Evolutionary conservation across 2,113 vertebrate species (phyloP).

Genomic region (Excalfactoria chinensis): DNA sequence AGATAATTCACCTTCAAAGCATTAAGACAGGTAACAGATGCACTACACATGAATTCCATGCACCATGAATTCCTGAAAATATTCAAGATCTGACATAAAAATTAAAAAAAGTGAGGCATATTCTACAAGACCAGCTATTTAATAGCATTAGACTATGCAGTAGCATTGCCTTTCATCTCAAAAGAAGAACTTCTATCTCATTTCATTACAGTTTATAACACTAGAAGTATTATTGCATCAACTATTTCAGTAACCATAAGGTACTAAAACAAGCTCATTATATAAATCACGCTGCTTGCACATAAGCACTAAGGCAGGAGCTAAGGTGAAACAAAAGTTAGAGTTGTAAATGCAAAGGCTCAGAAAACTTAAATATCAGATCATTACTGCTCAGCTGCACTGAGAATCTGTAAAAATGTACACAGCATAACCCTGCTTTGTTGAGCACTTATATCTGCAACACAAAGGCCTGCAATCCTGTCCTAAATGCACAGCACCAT

Average conservation of each 20-base stretch:
- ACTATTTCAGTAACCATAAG: background rate
- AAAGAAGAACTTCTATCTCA: background rate
- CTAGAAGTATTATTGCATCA: background rate
- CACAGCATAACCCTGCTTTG: background rate
- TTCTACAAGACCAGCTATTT: background rate
- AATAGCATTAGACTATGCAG: background rate
- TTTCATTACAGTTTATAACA: background rate
- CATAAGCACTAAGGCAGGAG: background rate
- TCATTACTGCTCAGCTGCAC: background rate
- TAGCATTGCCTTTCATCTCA: background rate
- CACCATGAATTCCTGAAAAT: background rate
- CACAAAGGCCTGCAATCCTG: background rate
- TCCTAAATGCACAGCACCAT: background rate
- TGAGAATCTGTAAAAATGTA: background rate
- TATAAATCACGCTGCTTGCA: background rate
- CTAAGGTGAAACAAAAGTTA: background rate
- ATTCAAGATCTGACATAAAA: background rate
- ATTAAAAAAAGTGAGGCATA: background rate
- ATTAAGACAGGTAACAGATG: background rate
- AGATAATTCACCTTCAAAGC: background rate
- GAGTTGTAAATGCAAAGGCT: background rate
- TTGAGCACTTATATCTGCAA: fast-evolving
- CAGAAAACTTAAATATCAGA: background rate
- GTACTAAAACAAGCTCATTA: background rate
- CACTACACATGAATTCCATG: background rate